Evolutionary conservation across 2,888 invertebrate genomes (phyloP), one percentile per base, ranked within the genome.

Genomic region (Pinctada fucata): DNA sequence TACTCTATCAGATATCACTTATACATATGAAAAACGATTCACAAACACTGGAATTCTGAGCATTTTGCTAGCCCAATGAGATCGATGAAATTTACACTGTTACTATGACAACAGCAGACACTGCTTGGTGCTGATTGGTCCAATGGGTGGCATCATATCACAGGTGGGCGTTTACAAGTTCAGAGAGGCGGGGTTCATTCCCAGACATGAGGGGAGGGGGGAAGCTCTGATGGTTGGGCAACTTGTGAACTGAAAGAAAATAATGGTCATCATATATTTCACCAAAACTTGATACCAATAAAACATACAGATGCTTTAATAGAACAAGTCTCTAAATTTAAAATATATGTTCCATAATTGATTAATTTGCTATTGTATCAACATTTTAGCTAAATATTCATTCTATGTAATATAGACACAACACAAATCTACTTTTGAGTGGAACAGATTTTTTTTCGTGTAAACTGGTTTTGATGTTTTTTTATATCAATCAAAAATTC

Each of bases 161-260:
- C 74, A 74, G 74, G 74, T 74, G 65, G 65, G 64, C 48, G 51
- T 58, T 58, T 10, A 58, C 58, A 10, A 13, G 58, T 74, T 31
- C 45, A 63, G 65, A 50, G 48, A 49, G 45, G 66, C 49, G 48
- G 66, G 45, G 31, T 76, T 84, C 83, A 91, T 74, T 91, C 90
- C 99, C 99, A 99, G 93, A 97, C 97, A 94, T 98, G 98, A 88
- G 99, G 99, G 91, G 98, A 98, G 66, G 99, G 99, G 91, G 99
- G 99, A 94, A 99, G 94, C 94, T 99, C 99, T 86, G 97, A 97
- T 82, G 98, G 97, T 93, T 99, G 98, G 89, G 99, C 99, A 93
- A 99, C 91, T 83, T 90, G 89, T 75, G 91, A 92, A 85, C 91
- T 92, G 88, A 58, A 58, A 58, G 8, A 58, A 6, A 58, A 58